Conservation (phyloP, 2,888 invertebrate species). For the Baronia brevicornis region DNA sequence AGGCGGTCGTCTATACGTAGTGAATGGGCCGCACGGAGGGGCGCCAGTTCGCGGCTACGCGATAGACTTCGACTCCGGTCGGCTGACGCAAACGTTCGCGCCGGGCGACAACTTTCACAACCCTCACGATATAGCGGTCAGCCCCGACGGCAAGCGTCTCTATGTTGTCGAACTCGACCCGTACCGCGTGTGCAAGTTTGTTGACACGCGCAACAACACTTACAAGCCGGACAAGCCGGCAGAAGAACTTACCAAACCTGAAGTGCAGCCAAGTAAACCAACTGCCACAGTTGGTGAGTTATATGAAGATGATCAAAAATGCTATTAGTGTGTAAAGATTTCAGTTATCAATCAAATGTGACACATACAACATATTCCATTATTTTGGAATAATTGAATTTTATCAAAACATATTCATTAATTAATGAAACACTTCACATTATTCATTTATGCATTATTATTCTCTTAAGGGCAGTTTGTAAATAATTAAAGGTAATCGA, state of each 20-base stretch:
- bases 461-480: too few relatives aligned
- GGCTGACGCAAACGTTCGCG: slow-evolving; percentile 78
- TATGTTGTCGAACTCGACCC: slow-evolving; percentile 88
- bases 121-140: slow-evolving; percentile 89
- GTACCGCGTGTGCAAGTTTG: slow-evolving; percentile 73
- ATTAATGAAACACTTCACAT: too few relatives aligned
- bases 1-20: slow-evolving; percentile 83
- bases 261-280: slow-evolving; percentile 43
- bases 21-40: slow-evolving; percentile 79
- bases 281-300: slow-evolving; percentile 65
- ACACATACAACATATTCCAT: too few relatives aligned
- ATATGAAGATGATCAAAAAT: slow-evolving; percentile 24
- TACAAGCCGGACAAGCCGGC: slow-evolving; percentile 22
- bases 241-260: too few relatives aligned
- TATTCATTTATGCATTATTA: too few relatives aligned
- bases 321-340: too few relatives aligned
- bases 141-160: slow-evolving; percentile 78
- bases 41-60: slow-evolving; percentile 81
- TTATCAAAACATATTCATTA: too few relatives aligned
- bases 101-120: slow-evolving; percentile 74
- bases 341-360: too few relatives aligned
- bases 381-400: too few relatives aligned
- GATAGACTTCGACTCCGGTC: slow-evolving; percentile 77
- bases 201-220: slow-evolving; percentile 28
- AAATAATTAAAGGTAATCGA: too few relatives aligned